Conservation (phyloP, 2,888 invertebrate genomes). For the Eurois occulta region DNA sequence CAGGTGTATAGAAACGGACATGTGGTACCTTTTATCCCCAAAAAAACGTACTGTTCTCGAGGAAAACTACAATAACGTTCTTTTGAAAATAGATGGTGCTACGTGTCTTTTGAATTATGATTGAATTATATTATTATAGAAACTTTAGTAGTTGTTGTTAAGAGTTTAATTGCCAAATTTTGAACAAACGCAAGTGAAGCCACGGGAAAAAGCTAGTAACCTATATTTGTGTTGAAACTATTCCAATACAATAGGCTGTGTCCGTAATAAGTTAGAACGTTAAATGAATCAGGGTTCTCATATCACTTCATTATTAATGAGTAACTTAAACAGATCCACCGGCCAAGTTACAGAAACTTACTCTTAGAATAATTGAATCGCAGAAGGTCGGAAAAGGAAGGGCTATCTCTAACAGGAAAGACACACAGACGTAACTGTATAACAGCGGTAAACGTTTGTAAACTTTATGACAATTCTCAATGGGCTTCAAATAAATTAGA, state of each 20-base stretch:
- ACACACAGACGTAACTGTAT: conserved; percentile 46
- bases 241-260: neutral
- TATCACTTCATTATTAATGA: conserved; percentile 17
- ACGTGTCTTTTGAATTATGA: no score
- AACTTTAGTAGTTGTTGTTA: no score
- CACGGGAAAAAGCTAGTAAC: no score
- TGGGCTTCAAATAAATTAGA: conserved; percentile 55
- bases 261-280: neutral
- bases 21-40: no score
- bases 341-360: conserved; percentile 12
- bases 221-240: neutral
- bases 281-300: neutral
- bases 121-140: no score
- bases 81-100: no score
- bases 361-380: conserved; percentile 38
- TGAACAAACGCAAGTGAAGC: no score
- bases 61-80: no score
- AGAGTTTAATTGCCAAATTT: no score
- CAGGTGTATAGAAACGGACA: no score
- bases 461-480: conserved; percentile 53
- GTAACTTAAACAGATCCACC: conserved; percentile 13
- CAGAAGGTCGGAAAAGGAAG: conserved; percentile 13
- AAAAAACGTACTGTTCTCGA: no score
- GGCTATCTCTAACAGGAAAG: conserved; percentile 22
- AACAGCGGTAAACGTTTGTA: conserved; percentile 47